Percentiles rank a stretch among this genome's conserved stretches.
Conservation (phyloP, 1,140 invertebrate species). For the Drosophila burlai region DNA sequence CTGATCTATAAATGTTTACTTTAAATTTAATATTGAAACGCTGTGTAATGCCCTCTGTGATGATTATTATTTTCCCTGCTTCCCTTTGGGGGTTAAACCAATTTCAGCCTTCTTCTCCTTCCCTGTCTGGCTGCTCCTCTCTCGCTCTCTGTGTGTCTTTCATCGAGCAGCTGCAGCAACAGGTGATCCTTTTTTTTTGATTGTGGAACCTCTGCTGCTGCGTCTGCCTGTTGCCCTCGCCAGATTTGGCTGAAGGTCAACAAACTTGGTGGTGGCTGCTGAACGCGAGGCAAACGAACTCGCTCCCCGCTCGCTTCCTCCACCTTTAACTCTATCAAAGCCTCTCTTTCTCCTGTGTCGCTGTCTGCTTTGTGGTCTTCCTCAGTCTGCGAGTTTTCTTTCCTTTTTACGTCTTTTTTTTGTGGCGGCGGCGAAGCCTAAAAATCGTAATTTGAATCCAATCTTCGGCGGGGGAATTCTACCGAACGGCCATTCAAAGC, state of each 20-base stretch:
- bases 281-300: conserved; percentile 68
- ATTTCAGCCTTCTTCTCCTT: not conserved
- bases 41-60: not conserved
- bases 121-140: not conserved
- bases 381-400: conserved; percentile 37
- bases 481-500: conserved; percentile 30
- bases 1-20: too few relatives aligned
- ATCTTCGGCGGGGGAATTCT: conserved; percentile 70
- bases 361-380: conserved; percentile 2
- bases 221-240: conserved; percentile 28
- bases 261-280: conserved; percentile 72
- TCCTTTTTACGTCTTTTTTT: conserved; percentile 27
- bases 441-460: conserved; percentile 82
- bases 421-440: conserved; percentile 62
- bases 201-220: conserved; percentile 20
- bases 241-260: conserved; percentile 75
- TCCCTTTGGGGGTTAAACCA: conserved; percentile 8
- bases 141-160: conserved; percentile 6
- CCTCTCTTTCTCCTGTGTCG: not conserved
- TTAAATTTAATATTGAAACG: not conserved
- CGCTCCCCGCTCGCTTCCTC: conserved; percentile 9
- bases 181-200: conserved; percentile 67
- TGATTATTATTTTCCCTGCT: conserved; percentile 1
- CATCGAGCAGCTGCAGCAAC: conserved; percentile 71
- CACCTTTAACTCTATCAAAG: conserved; percentile 13